These are phyloP conservation scores for Lophius piscatorius DNA, from an alignment of 2,113 vertebrate genomes.

Conservation along the genomic window DNA sequence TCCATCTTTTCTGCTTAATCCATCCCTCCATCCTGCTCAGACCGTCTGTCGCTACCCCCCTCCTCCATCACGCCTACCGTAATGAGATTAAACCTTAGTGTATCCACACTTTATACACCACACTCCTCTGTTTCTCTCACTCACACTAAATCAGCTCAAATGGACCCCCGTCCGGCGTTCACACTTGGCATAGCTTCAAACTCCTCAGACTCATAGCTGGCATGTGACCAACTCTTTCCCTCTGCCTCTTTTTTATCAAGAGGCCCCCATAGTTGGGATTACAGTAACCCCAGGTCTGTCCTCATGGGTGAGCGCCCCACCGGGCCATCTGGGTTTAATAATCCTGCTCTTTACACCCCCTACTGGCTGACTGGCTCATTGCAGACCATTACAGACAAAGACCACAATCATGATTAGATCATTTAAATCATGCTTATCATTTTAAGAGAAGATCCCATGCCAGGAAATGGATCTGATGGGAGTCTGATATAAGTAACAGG, in stretches of 20 bases:
- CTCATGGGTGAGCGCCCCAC: conserved; percentile 68
- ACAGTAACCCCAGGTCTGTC: conserved; percentile 72
- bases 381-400: conserved; percentile 34
- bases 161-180: conserved; percentile 50
- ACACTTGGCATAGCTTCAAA: conserved; percentile 63
- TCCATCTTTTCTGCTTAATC: conserved; percentile 67
- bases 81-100: conserved; percentile 79
- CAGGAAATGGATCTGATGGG: no score
- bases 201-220: conserved; percentile 51
- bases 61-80: conserved; percentile 71
- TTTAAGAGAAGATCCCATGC: no score
- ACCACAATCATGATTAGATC: neutral
- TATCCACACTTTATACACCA: conserved; percentile 57
- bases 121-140: conserved; percentile 41
- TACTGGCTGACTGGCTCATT: conserved; percentile 28
- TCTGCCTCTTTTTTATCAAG: conserved; percentile 59
- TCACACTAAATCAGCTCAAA: conserved; percentile 47
- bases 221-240: conserved; percentile 60
- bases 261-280: conserved; percentile 71
- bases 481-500: no score
- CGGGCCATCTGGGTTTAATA: conserved; percentile 75
- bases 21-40: conserved; percentile 70
- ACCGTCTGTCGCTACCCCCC: conserved; percentile 69
- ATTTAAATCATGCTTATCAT: no score
- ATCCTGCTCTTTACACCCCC: conserved; percentile 46